Evolutionary conservation across 2,797 vertebrate species (phyloP), one percentile per base, ranked within the genome.

Genomic region (Acridotheres tristis): DNA sequence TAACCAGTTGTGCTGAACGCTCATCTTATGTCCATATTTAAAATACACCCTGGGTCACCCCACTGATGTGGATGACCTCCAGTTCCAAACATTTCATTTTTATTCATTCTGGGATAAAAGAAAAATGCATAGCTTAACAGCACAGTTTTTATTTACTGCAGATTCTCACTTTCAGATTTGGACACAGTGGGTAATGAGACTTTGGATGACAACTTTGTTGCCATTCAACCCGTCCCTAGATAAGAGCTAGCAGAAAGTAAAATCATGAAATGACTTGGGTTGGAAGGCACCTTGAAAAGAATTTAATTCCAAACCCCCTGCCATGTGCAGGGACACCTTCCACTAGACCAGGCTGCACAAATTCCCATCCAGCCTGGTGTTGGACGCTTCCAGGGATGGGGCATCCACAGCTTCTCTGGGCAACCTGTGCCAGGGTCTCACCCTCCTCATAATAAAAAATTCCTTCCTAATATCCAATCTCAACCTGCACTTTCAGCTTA

Each of bases 351-450:
- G 12, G 7, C 34, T 77, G 12, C 32, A 38, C 47, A 34, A 16
- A 50, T 11, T 3, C 17, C 15, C 11, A 7, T 61, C 32, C 36
- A 38, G 5, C 16, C 14, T 61, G 53, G 9, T 1, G 1, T 1
- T 55, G 36, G 22, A 9, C 47, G 30, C 18, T 45, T 12, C 36
- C 36, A 59, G 43, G 16, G 18, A 27, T 50, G 54, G 8, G 18
- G 5, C 21, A 34, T 4, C 36, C 36, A 26, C 7, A 76, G 4
- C 34, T 71, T 43, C 40, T 48, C 58, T 48, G 58, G 13, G 34
- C 23, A 65, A 1, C 8, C 53, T 50, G 23, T 26, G 4, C 20
- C 21, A 50, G 27, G 3, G 25, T 9, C 42, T 61, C 47, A 40
- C 6, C 32, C 61, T 13, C 11, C 15, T 87, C 54, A 16, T 1